These are phyloP conservation scores for Cisticola juncidis DNA, from an alignment of 2,113 vertebrate genomes.

Conservation along the genomic window DNA sequence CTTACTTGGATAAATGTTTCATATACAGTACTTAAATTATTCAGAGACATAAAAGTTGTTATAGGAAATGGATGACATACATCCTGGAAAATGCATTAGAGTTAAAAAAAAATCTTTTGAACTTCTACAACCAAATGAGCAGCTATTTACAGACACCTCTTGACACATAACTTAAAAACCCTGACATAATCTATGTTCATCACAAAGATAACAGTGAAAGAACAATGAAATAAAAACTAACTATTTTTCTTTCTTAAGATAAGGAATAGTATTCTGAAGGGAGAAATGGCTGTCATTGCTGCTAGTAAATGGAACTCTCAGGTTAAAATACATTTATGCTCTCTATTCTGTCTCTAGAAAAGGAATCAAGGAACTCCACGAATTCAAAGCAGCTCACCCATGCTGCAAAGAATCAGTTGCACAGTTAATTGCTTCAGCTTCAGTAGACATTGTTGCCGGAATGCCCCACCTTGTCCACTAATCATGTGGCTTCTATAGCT, in stretches of 20 bases:
- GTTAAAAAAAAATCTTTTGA: background rate
- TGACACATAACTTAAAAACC: background rate
- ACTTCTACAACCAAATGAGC: background rate
- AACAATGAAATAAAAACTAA: background rate
- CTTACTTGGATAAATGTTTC: background rate
- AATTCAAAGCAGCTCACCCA: background rate
- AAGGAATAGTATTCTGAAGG: background rate
- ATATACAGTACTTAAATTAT: background rate
- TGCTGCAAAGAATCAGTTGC: background rate
- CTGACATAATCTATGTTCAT: background rate
- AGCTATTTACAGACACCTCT: background rate
- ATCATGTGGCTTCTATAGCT: background rate
- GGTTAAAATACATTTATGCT: background rate
- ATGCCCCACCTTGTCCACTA: background rate
- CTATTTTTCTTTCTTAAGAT: background rate
- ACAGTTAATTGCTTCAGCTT: background rate
- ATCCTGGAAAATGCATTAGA: background rate
- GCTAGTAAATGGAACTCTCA: background rate
- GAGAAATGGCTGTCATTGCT: background rate
- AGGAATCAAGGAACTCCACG: background rate
- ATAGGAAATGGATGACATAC: background rate
- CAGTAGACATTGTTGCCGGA: background rate
- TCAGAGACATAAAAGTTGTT: background rate
- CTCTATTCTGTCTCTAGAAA: background rate
- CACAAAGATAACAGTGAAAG: background rate